A percentile compares a stretch with the other conserved stretches of the same genome.
These are phyloP conservation scores for Cheilosia vernalis DNA, from an alignment of 2,888 invertebrate genomes.

Conservation along the genomic window DNA sequence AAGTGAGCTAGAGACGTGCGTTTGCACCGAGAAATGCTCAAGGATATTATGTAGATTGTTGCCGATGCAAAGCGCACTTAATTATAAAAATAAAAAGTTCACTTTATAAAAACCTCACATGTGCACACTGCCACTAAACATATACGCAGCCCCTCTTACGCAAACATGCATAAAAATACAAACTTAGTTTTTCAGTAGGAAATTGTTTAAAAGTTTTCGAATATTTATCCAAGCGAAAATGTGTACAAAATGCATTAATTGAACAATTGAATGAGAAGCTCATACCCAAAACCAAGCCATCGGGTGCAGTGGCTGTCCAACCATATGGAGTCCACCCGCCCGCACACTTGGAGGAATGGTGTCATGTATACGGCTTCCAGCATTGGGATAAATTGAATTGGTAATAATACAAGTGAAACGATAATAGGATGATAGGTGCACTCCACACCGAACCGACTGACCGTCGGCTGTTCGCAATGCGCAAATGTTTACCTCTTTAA, in stretches of 20 bases:
- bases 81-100: no score
- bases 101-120: no score
- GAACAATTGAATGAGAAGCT: not conserved
- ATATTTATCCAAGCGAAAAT: not conserved
- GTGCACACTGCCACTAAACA: no score
- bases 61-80: no score
- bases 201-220: not conserved
- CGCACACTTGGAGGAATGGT: conserved; percentile 27
- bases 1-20: no score
- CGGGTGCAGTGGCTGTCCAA: not conserved
- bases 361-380: conserved; percentile 34
- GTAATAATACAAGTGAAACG: conserved; percentile 44
- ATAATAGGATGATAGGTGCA: conserved; percentile 7
- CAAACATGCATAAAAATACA: not conserved
- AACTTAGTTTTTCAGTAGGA: not conserved
- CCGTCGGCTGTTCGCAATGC: not conserved
- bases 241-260: not conserved
- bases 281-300: not conserved
- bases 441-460: not conserved
- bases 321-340: no score
- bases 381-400: conserved; percentile 58
- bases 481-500: conserved; percentile 60
- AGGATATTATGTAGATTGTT: no score
- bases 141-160: not conserved
- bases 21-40: no score